Conservation (phyloP, 2,888 invertebrate genomes). For the Digitonthophagus gazella region DNA sequence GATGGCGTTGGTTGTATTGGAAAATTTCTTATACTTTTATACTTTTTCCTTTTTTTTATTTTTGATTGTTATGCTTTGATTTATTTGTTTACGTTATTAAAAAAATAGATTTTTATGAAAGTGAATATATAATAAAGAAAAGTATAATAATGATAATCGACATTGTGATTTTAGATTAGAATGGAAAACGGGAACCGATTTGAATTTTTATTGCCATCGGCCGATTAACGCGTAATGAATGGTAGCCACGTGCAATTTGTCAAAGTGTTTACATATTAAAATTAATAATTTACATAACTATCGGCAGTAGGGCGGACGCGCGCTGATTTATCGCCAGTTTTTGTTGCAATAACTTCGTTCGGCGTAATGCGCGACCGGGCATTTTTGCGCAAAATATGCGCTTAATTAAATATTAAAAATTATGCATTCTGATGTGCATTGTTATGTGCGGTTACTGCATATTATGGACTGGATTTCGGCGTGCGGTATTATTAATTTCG, state of each 20-base stretch:
- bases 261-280: neutral
- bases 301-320: neutral
- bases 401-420: neutral
- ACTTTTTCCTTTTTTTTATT: too few relatives aligned
- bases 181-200: too few relatives aligned
- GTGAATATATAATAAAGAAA: too few relatives aligned
- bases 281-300: neutral
- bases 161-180: too few relatives aligned
- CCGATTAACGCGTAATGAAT: neutral
- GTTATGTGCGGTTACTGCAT: neutral
- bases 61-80: too few relatives aligned
- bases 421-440: neutral
- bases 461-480: neutral
- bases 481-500: neutral
- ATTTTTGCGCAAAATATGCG: neutral
- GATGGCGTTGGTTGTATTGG: too few relatives aligned
- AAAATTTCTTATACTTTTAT: too few relatives aligned
- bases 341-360: neutral
- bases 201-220: neutral
- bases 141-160: too few relatives aligned
- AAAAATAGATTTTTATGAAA: too few relatives aligned
- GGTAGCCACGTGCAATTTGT: neutral
- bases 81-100: too few relatives aligned
- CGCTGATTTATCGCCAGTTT: neutral
- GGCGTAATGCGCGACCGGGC: neutral